A percentile compares a stretch with the other conserved stretches of the same genome.
phyloP scores from a whole-genome alignment of 2,797 vertebrate species.

The Poecilia gillii region DNA sequence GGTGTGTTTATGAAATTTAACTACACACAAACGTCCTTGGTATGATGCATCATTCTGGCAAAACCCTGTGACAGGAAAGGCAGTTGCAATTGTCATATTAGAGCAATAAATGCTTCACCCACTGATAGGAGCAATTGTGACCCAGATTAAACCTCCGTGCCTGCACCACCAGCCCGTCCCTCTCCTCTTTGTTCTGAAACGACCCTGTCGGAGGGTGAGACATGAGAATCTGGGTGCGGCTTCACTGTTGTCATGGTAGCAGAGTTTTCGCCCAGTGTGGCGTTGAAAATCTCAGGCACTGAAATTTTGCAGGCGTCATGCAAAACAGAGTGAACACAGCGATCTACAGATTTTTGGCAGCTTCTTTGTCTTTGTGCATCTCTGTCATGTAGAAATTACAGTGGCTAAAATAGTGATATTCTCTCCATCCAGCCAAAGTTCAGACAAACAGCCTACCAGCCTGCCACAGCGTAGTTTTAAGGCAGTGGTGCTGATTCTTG shows the following conservation, averaged over 20 bases:
- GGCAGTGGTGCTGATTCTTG: neutral
- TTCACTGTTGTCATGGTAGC: conserved; percentile 75
- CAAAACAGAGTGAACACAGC: conserved; percentile 17
- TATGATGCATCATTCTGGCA: neutral
- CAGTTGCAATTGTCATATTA: neutral
- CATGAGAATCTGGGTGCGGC: conserved; percentile 59
- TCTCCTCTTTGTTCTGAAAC: conserved; percentile 32
- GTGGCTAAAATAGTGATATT: conserved; percentile 38
- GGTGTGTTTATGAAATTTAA: neutral
- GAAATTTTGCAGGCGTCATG: neutral
- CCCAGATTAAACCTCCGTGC: conserved; percentile 33
- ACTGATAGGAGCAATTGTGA: conserved; percentile 6
- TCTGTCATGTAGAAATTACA: neutral
- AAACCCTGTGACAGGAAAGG: neutral
- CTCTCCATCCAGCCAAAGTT: neutral
- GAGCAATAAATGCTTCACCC: neutral
- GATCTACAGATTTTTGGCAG: neutral
- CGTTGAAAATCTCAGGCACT: conserved; percentile 30
- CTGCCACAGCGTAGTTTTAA: neutral
- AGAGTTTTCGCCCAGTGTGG: conserved; percentile 45
- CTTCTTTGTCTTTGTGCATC: conserved; percentile 4
- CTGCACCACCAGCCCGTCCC: conserved; percentile 30
- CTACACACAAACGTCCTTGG: neutral
- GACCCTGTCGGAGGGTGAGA: conserved; percentile 55
- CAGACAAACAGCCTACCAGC: neutral